Evolutionary conservation across 2,113 vertebrate species (phyloP).

Genomic region (Heterotis niloticus): DNA sequence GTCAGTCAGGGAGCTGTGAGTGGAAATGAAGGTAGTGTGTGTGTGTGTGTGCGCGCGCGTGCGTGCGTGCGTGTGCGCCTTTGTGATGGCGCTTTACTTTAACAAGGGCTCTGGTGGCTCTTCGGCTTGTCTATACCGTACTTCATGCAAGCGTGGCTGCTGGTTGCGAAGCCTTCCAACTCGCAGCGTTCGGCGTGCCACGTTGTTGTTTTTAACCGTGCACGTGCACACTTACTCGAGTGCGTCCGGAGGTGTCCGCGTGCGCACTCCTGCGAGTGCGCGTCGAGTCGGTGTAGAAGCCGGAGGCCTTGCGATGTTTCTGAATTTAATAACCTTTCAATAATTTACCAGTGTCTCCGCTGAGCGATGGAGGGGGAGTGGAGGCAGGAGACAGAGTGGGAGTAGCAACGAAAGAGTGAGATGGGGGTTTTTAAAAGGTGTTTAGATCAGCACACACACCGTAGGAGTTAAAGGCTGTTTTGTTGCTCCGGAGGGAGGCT

Average conservation of each 20-base stretch:
- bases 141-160: conserved; percentile 30
- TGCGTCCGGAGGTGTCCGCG: background rate
- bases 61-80: background rate
- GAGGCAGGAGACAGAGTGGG: conserved; percentile 37
- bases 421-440: conserved; percentile 36
- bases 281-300: conserved; percentile 26
- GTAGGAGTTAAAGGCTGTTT: conserved; percentile 32
- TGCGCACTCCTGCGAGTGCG: conserved; percentile 3
- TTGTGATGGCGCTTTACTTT: background rate
- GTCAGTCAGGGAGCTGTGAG: background rate
- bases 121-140: conserved; percentile 1
- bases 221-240: background rate
- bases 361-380: background rate
- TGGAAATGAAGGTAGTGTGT: background rate
- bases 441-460: conserved; percentile 28
- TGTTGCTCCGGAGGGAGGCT: conserved; percentile 13
- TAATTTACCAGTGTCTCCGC: conserved; percentile 36
- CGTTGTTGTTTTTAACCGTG: background rate
- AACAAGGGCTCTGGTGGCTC: conserved; percentile 20
- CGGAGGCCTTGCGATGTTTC: conserved; percentile 25
- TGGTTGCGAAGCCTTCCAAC: background rate
- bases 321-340: conserved; percentile 44
- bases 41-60: background rate
- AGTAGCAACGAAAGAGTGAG: conserved; percentile 35
- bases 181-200: background rate